phyloP scores from a whole-genome alignment of 1,140 invertebrate genomes.

The Agraylea sexmaculata region DNA sequence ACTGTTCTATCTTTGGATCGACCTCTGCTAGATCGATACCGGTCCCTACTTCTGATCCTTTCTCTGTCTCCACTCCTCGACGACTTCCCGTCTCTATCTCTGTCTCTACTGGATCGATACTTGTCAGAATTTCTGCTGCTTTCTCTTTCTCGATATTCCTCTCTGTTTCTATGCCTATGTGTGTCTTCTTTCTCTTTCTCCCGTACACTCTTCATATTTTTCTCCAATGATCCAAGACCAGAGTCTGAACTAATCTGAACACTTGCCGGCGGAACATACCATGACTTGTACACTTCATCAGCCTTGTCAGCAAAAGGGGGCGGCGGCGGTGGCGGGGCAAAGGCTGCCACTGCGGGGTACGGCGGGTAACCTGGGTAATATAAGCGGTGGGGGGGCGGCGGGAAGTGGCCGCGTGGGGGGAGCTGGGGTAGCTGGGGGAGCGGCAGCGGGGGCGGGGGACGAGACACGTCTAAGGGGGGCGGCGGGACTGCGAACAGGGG shows the following conservation, averaged over 20 bases:
- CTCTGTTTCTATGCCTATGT: background rate
- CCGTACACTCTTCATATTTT: conserved; percentile 1
- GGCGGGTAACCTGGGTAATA: conserved; percentile 1
- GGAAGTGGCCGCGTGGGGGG: conserved; percentile 19
- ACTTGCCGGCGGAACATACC: background rate
- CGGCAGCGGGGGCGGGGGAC: conserved; percentile 8
- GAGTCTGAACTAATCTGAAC: background rate
- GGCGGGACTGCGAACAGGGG: conserved; percentile 24
- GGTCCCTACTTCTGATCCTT: too few relatives aligned
- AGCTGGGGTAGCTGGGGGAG: conserved; percentile 18
- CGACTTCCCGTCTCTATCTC: conserved; percentile 14
- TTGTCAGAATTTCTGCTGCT: conserved; percentile 19
- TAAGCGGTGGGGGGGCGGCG: conserved; percentile 12
- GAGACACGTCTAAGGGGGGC: conserved; percentile 19
- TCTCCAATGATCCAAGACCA: conserved; percentile 3
- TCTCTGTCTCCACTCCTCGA: too few relatives aligned
- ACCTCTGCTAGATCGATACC: conserved; percentile 18
- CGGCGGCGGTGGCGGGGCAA: background rate
- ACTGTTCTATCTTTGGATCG: conserved; percentile 22
- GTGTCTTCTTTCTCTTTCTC: background rate
- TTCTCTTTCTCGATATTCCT: conserved; percentile 13
- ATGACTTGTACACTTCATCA: background rate
- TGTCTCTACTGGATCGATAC: conserved; percentile 21
- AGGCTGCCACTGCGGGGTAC: background rate
- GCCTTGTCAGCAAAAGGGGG: background rate